Evolutionary conservation across 2,888 invertebrate species (phyloP).

Genomic region (Erynnis tages): DNA sequence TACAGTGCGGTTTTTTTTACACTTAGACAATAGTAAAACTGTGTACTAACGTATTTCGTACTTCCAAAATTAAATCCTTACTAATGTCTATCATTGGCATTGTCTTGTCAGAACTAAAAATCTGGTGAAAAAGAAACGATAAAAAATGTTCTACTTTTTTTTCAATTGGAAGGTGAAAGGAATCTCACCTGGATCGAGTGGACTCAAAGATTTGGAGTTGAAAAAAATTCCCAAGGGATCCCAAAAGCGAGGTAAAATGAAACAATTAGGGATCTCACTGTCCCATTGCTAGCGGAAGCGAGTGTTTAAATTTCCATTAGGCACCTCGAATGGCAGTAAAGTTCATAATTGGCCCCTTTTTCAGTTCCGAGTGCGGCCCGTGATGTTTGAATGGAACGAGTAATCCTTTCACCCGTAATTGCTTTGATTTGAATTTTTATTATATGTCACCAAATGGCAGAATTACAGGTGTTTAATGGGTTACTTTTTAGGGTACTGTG

Average conservation of each 20-base stretch:
- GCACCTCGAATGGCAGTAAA: conserved; percentile 51
- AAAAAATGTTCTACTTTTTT: no score
- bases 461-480: conserved; percentile 3
- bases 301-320: conserved; percentile 80
- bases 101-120: no score
- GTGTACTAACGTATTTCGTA: no score
- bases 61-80: no score
- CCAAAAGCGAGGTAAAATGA: conserved; percentile 49
- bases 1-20: no score
- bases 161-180: no score
- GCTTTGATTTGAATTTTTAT: conserved; percentile 29
- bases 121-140: no score
- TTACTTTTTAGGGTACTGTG: no score
- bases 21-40: no score
- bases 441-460: conserved; percentile 20
- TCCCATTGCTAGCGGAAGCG: conserved; percentile 55
- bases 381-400: conserved; percentile 28
- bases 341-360: conserved; percentile 45
- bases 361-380: conserved; percentile 34
- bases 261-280: conserved; percentile 63
- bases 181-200: no score
- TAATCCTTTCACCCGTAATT: conserved; percentile 26
- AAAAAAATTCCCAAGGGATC: conserved; percentile 16
- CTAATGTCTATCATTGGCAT: no score
- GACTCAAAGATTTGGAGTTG: no score